A percentile compares a stretch with the other conserved stretches of the same genome.
phyloP scores from a whole-genome alignment of 2,113 vertebrate genomes.

The Coturnix japonica region DNA sequence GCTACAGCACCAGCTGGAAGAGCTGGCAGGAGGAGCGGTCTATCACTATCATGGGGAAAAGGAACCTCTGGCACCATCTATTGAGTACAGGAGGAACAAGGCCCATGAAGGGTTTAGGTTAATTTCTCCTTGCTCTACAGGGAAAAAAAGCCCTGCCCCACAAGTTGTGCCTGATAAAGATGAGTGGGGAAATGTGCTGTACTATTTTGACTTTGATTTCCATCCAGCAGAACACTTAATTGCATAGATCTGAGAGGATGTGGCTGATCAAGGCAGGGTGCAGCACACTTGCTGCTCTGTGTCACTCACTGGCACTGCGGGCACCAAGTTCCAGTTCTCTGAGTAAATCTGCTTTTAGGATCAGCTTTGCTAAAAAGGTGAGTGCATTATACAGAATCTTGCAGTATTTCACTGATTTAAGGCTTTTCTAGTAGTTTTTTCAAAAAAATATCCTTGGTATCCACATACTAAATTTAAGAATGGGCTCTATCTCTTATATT shows the following conservation, averaged over 20 bases:
- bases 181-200: accelerated
- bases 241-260: background rate
- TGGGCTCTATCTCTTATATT: accelerated
- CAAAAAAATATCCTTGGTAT: background rate
- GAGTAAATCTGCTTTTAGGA: background rate
- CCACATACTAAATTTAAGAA: background rate
- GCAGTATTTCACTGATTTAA: background rate
- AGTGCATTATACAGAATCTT: background rate
- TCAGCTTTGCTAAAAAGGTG: background rate
- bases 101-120: background rate
- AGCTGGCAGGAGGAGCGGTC: background rate
- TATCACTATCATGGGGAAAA: background rate
- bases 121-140: background rate
- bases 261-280: background rate
- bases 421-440: background rate
- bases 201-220: background rate
- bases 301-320: background rate
- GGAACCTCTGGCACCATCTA: slow-evolving; percentile 69
- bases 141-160: background rate
- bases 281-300: background rate
- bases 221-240: background rate
- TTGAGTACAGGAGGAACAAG: slow-evolving; percentile 61
- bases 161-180: background rate
- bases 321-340: background rate
- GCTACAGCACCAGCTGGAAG: background rate